Percentiles rank a stretch among this genome's conserved stretches.
phyloP scores from a whole-genome alignment of 2,113 vertebrate genomes.

The Pongo pygmaeus region DNA sequence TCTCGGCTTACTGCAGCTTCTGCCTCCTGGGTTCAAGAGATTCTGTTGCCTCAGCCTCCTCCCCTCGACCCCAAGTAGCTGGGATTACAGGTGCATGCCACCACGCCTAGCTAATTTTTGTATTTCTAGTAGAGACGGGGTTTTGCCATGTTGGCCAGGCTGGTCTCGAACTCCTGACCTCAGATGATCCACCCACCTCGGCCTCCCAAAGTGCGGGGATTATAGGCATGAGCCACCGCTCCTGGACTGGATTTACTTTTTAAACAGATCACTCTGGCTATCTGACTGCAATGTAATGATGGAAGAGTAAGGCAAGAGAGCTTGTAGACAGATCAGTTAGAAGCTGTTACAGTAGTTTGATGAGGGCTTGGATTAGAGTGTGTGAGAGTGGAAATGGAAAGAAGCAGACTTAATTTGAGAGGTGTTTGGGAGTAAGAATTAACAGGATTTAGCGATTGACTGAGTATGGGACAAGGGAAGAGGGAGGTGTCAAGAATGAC shows the following conservation, averaged over 20 bases:
- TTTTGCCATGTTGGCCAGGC: too few species aligned
- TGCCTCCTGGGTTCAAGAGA: too few species aligned
- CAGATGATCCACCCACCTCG: too few species aligned
- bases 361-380: background rate
- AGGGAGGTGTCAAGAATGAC: background rate
- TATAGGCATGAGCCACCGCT: too few species aligned
- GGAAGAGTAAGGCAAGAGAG: background rate
- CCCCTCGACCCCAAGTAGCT: too few species aligned
- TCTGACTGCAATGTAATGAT: background rate
- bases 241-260: background rate
- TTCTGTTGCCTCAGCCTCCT: too few species aligned
- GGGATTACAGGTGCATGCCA: too few species aligned
- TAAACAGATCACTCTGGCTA: background rate
- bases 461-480: background rate
- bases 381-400: background rate
- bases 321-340: background rate
- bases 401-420: background rate
- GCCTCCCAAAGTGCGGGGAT: too few species aligned
- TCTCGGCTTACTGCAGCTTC: too few species aligned
- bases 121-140: too few species aligned
- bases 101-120: too few species aligned
- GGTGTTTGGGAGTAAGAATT: background rate
- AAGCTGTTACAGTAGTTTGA: background rate
- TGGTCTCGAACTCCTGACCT: too few species aligned
- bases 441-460: background rate